Evolutionary conservation across 2,113 vertebrate genomes (phyloP).

Genomic region (Rhodinocichla rosea): DNA sequence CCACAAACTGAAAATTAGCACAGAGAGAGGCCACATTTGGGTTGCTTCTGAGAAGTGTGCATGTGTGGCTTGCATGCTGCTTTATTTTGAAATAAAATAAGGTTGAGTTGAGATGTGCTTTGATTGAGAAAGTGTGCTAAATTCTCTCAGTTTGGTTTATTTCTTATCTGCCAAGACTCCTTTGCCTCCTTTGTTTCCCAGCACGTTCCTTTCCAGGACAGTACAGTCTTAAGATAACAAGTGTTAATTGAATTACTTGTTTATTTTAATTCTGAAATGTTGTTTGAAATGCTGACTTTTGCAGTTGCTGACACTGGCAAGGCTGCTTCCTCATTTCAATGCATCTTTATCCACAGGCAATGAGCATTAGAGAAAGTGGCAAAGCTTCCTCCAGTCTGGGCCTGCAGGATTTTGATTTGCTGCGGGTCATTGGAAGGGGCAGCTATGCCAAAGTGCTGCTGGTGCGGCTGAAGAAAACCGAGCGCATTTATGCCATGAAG

Average conservation of each 20-base stretch:
- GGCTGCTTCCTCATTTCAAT: neutral
- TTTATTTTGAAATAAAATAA: neutral
- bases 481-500: constrained; percentile 99
- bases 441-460: constrained; percentile 98
- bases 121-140: neutral
- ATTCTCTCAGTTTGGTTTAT: neutral
- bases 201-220: neutral
- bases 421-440: constrained; percentile 94
- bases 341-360: constrained; percentile 76
- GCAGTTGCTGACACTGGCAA: neutral
- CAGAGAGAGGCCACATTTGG: neutral
- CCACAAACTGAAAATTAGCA: neutral
- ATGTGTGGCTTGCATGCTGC: neutral
- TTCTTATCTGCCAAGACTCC: neutral
- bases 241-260: neutral
- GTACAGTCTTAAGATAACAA: neutral
- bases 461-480: constrained; percentile 94
- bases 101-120: neutral
- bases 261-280: neutral
- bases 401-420: constrained; percentile 92
- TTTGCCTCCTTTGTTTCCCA: neutral
- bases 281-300: neutral
- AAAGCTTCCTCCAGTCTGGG: constrained; percentile 93
- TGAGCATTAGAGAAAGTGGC: constrained; percentile 89
- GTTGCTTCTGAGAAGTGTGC: neutral